A percentile compares a stretch with the other conserved stretches of the same genome.
These are phyloP conservation scores for Propithecus perrieri DNA, from an alignment of 2,797 vertebrate species.

Conservation along the genomic window DNA sequence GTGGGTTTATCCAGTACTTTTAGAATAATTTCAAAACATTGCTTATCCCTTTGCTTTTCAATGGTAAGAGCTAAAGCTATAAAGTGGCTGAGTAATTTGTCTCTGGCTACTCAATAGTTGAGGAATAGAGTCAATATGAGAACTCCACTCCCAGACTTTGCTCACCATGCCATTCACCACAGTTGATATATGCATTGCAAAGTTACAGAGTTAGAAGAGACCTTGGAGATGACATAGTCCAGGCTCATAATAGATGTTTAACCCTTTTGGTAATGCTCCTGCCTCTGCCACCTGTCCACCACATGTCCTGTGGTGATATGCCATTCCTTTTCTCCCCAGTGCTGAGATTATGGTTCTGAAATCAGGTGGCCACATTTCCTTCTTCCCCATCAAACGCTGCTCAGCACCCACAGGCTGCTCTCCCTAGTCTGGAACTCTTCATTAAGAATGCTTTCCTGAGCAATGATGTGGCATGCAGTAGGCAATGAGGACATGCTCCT, in stretches of 20 bases:
- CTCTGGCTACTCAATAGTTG: background rate
- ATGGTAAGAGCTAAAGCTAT: background rate
- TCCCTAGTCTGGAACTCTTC: background rate
- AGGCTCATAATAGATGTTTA: background rate
- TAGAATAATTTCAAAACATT: conserved; percentile 24
- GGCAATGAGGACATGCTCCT: background rate
- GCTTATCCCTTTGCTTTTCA: conserved; percentile 37
- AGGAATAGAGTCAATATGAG: background rate
- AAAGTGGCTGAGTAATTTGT: background rate
- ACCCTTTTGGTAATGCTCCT: background rate
- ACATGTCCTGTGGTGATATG: background rate
- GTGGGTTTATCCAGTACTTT: conserved; percentile 17
- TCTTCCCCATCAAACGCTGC: background rate
- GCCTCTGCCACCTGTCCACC: background rate
- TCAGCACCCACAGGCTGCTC: background rate
- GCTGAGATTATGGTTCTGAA: conserved; percentile 38
- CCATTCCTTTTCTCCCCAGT: background rate
- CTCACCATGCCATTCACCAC: background rate
- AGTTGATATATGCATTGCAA: background rate
- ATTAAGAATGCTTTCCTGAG: background rate
- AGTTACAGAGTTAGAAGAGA: background rate
- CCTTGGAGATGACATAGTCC: background rate
- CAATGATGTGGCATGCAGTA: background rate
- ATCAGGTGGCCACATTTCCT: background rate
- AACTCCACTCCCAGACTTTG: background rate